Evolutionary conservation across 1,140 invertebrate genomes (phyloP), one percentile per base, ranked within the genome.

Genomic region (Drosophila yakuba): DNA sequence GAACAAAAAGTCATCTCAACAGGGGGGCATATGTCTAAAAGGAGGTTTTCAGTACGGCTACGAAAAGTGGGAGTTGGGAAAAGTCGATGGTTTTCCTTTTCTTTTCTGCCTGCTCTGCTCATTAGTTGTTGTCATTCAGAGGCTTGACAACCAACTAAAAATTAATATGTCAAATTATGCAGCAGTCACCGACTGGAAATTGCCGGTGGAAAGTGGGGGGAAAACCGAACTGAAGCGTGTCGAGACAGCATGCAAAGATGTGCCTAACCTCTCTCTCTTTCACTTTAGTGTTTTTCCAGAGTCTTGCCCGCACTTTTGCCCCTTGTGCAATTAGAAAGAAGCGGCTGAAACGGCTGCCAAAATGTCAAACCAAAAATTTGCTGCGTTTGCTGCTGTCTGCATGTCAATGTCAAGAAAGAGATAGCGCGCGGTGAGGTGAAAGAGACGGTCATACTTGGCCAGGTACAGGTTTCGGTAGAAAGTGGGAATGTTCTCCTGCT

Each of bases 81-180:
- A 54, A 45, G 11, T 32, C 20, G 23, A 41, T 17, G 48, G 38
- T 20, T 43, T 51, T 41, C 15, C 44, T 41, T 51, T 41, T 20
- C 44, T 41, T 55, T 28, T 67, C 23, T 12, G 51, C 14, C 11
- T 25, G 32, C 28, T 56, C 44, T 54, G 57, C 74, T 63, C 72
- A 80, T 80, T 80, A 72, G 78, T 66, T 69, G 62, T 64, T 75
- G 78, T 81, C 78, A 80, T 75, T 63, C 36, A 25, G 39, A 71
- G 45, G 44, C 78, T 51, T 69, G 78, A 67, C 74, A 86, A 63
- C 47, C 68, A 58, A 74, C 83, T 69, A 48, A 68, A 78, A 86
- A 86, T 86, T 79, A 86, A 86, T 86, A 86, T 86, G 83, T 86
- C 82, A 86, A 86, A 88, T 88, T 88, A 88, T 88, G 79, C 66